Percentiles rank a stretch among this genome's conserved stretches.
Evolutionary conservation across 2,113 vertebrate species (phyloP).

Genomic region (Odontesthes bonariensis): DNA sequence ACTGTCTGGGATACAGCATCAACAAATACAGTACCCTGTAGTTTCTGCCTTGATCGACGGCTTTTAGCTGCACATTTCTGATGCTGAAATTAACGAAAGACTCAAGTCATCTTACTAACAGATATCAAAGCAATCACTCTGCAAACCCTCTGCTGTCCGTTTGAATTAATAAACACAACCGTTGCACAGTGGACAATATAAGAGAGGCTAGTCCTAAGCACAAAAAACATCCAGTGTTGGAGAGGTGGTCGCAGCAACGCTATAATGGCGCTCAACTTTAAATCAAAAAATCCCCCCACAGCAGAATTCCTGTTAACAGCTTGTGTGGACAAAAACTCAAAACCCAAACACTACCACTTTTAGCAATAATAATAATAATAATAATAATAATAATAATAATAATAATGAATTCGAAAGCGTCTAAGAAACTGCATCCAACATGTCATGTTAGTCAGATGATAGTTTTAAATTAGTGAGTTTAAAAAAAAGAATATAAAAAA

Average conservation of each 20-base stretch:
- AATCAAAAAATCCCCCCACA: too few species aligned
- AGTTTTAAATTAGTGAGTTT: not conserved
- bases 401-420: too few species aligned
- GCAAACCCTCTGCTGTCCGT: not conserved
- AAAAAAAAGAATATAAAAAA: not conserved
- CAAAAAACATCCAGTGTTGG: not conserved
- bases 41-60: not conserved
- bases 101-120: not conserved
- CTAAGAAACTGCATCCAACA: not conserved
- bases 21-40: not conserved
- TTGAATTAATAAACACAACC: not conserved
- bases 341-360: not conserved
- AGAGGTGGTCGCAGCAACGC: not conserved
- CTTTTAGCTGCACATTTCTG: not conserved
- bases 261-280: not conserved
- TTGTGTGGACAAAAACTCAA: not conserved
- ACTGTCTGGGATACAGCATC: not conserved
- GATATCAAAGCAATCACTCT: too few species aligned
- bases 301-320: too few species aligned
- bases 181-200: not conserved
- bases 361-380: too few species aligned
- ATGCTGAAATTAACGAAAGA: not conserved
- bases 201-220: too few species aligned
- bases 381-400: not conserved
- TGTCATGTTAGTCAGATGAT: not conserved